Evolutionary conservation across 2,888 invertebrate species (phyloP).

Genomic region (Pristionchus japonicus): DNA sequence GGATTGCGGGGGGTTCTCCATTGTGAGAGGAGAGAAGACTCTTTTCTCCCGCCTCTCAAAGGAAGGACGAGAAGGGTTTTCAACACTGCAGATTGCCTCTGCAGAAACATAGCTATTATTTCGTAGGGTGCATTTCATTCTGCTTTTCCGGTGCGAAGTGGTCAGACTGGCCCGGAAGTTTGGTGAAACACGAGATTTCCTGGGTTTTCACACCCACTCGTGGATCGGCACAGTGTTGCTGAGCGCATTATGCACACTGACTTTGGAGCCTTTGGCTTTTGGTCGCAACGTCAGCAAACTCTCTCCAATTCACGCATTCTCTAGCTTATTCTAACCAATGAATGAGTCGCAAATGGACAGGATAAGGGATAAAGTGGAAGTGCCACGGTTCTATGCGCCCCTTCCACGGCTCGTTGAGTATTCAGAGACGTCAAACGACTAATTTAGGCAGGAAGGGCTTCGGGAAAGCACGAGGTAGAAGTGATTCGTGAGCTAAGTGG

Average conservation of each 20-base stretch:
- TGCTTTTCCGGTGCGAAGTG: background rate
- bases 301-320: too few relatives aligned
- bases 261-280: background rate
- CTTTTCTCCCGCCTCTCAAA: background rate
- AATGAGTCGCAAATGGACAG: background rate
- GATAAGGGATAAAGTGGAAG: background rate
- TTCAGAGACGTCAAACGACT: background rate
- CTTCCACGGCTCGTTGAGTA: background rate
- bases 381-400: background rate
- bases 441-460: background rate
- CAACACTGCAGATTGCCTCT: background rate
- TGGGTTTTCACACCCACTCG: background rate
- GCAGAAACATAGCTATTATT: conserved; percentile 3
- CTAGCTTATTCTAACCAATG: too few relatives aligned
- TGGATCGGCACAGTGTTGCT: background rate
- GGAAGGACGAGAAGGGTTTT: background rate
- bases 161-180: background rate
- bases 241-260: background rate
- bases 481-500: too few relatives aligned
- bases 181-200: background rate
- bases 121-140: background rate
- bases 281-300: background rate
- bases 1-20: background rate
- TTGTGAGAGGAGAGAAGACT: background rate
- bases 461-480: background rate